Evolutionary conservation across 2,888 invertebrate genomes (phyloP).

Genomic region (Nomada ruficornis): DNA sequence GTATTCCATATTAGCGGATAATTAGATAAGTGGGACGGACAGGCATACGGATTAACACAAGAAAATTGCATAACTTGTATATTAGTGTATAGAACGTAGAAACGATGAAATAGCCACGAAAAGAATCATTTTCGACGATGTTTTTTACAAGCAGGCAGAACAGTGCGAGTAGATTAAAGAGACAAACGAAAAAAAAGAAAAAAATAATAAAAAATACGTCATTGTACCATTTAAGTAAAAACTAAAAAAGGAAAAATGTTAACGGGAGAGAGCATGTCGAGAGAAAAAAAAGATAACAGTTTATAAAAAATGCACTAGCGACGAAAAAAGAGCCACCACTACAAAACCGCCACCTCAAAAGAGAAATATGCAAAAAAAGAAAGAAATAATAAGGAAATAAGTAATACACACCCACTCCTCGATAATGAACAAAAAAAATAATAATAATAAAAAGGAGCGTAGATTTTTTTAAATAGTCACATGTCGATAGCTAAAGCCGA

Average conservation of each 20-base stretch:
- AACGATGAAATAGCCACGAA: constrained; percentile 81
- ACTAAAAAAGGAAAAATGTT: constrained; percentile 43
- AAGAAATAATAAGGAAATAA: constrained; percentile 27
- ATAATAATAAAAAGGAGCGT: constrained; percentile 28
- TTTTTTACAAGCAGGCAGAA: constrained; percentile 83
- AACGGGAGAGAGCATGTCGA: constrained; percentile 65
- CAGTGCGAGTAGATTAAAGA: constrained; percentile 80
- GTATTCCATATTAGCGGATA: constrained; percentile 80
- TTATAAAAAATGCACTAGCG: constrained; percentile 63
- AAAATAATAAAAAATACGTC: constrained; percentile 62
- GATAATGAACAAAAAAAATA: constrained; percentile 21
- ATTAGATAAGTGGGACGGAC: constrained; percentile 83
- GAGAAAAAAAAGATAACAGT: constrained; percentile 48
- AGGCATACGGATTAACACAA: constrained; percentile 75
- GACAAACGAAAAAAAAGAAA: constrained; percentile 55
- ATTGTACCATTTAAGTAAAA: constrained; percentile 75
- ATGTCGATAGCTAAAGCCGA: constrained; percentile 18
- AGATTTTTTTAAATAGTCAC: constrained; percentile 54
- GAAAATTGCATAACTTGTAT: constrained; percentile 83
- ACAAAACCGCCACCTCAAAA: constrained; percentile 53
- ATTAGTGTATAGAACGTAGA: constrained; percentile 84
- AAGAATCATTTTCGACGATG: constrained; percentile 83
- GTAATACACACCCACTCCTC: constrained; percentile 15
- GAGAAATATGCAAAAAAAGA: constrained; percentile 29
- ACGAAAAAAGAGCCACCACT: constrained; percentile 46